These are phyloP conservation scores for Nyctibius grandis DNA, from an alignment of 2,797 vertebrate species.

Conservation along the genomic window DNA sequence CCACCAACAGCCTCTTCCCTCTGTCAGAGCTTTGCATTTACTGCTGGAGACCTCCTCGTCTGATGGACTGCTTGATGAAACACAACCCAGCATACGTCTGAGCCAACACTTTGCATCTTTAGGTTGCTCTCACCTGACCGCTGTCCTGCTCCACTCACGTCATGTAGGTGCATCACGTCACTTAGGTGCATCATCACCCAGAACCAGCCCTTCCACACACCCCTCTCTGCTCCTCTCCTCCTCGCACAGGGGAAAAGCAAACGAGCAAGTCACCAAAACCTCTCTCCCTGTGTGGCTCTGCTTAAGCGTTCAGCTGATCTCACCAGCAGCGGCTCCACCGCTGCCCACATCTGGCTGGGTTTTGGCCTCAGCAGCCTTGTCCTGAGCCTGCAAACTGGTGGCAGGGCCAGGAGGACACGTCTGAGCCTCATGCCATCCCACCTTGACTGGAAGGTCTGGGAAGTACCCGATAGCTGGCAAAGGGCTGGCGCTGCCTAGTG, in stretches of 20 bases:
- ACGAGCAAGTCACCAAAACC: not conserved
- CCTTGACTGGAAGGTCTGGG: not conserved
- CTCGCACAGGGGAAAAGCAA: not conserved
- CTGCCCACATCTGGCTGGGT: not conserved
- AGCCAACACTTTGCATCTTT: not conserved
- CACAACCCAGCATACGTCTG: not conserved
- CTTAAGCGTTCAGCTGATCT: not conserved
- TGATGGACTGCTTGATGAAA: not conserved
- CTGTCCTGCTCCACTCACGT: not conserved
- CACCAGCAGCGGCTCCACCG: not conserved
- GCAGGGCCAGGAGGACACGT: not conserved
- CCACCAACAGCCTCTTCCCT: not conserved
- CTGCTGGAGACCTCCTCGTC: not conserved
- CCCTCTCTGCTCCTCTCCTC: not conserved
- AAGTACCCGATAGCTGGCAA: not conserved
- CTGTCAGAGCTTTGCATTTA: not conserved
- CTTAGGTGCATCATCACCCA: not conserved
- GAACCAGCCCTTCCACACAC: not conserved
- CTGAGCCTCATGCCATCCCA: rapidly evolving
- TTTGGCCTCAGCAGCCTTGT: not conserved
- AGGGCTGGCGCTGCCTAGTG: not conserved
- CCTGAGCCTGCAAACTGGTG: not conserved
- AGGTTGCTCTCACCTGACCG: not conserved
- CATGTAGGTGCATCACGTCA: rapidly evolving
- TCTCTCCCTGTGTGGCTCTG: not conserved